Conservation (phyloP, 2,113 vertebrate genomes). For the Xenopus borealis region DNA sequence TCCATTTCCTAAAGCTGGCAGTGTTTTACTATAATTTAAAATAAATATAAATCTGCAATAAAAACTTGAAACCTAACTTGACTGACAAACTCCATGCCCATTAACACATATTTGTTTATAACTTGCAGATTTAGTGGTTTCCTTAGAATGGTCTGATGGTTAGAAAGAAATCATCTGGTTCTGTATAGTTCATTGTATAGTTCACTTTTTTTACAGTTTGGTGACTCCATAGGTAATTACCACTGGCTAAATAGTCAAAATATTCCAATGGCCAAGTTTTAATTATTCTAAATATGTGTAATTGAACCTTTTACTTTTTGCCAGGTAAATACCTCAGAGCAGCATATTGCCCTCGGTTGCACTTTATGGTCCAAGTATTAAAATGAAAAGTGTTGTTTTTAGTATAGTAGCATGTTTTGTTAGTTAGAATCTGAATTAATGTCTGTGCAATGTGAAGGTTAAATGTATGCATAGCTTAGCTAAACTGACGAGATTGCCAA, state of each 20-base stretch:
- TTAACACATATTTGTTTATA: conserved; percentile 3
- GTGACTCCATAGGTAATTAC: conserved; percentile 10
- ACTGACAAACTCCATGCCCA: not conserved
- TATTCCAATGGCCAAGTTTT: conserved; percentile 19
- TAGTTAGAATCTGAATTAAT: conserved; percentile 14
- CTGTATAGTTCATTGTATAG: conserved; percentile 1
- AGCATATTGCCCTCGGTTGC: conserved; percentile 6
- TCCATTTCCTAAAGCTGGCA: no score
- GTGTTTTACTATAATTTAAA: no score
- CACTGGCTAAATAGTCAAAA: conserved; percentile 34
- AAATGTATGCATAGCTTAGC: not conserved
- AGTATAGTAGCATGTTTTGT: conserved; percentile 13
- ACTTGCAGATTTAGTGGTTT: conserved; percentile 7
- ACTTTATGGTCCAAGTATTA: conserved; percentile 8
- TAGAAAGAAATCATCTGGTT: conserved; percentile 25
- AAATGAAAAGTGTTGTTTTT: conserved; percentile 12
- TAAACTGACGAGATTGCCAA: not conserved
- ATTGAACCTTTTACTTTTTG: not conserved
- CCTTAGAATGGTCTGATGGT: not conserved
- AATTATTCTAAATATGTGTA: conserved; percentile 19
- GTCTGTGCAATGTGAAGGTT: conserved; percentile 9
- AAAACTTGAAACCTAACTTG: not conserved
- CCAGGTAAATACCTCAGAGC: conserved; percentile 24
- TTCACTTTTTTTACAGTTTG: conserved; percentile 24
- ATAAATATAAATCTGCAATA: no score